These are phyloP conservation scores for Gallinago media DNA, from an alignment of 2,113 vertebrate genomes.

Conservation along the genomic window DNA sequence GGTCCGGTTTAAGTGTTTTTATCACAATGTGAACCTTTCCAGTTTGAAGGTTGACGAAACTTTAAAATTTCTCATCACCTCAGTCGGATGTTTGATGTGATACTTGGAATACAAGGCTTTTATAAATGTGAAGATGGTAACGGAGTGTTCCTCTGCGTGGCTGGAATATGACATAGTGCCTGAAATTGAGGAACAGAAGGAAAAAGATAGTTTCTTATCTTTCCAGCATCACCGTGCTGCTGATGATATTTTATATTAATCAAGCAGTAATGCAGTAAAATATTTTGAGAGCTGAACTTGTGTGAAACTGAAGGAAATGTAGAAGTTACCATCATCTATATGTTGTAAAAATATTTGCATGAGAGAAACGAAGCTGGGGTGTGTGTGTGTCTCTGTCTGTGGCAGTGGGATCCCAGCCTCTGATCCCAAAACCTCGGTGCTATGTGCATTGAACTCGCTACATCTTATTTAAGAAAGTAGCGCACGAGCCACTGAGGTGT, in stretches of 20 bases:
- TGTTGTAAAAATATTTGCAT: rapidly evolving
- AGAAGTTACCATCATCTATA: neutral
- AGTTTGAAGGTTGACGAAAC: neutral
- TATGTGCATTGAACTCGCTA: rapidly evolving
- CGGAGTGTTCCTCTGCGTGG: too few species aligned
- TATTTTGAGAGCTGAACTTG: neutral
- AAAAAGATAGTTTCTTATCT: neutral
- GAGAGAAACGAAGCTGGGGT: neutral
- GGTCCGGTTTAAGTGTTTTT: neutral
- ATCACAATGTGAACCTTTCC: rapidly evolving
- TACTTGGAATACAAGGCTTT: rapidly evolving
- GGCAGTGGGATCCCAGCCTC: neutral
- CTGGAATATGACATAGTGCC: rapidly evolving
- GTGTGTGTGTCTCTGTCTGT: too few species aligned
- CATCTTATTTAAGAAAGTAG: neutral
- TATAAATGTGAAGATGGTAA: rapidly evolving
- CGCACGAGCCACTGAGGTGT: rapidly evolving
- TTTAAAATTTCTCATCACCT: rapidly evolving
- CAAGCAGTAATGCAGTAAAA: neutral
- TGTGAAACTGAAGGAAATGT: neutral
- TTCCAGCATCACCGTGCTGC: rapidly evolving
- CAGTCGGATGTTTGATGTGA: rapidly evolving
- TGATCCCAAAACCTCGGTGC: rapidly evolving
- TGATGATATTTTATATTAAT: neutral
- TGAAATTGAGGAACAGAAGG: neutral